A percentile compares a stretch with the other conserved stretches of the same genome.
These are phyloP conservation scores for Mesembrinibis cayennensis DNA, from an alignment of 2,113 vertebrate genomes.

Conservation along the genomic window DNA sequence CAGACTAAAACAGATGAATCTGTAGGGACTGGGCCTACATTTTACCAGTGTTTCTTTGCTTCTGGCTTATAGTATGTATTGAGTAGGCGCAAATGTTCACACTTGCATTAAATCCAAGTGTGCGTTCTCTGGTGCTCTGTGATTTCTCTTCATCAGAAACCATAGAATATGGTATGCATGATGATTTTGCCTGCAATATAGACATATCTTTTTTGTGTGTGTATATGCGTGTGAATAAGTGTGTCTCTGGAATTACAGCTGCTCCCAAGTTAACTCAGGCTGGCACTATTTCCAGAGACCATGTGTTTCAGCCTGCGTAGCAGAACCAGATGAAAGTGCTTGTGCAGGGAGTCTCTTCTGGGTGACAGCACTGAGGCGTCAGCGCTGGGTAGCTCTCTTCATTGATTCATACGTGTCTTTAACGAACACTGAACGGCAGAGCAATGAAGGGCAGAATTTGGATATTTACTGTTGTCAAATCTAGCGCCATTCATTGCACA, in stretches of 20 bases:
- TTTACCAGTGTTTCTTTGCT: neutral
- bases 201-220: neutral
- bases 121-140: neutral
- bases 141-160: neutral
- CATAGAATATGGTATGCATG: rapidly evolving
- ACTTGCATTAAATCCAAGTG: neutral
- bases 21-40: neutral
- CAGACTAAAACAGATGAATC: too few species aligned
- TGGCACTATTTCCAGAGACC: neutral
- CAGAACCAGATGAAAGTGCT: neutral
- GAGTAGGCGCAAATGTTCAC: neutral
- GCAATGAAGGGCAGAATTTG: neutral
- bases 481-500: neutral
- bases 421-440: neutral
- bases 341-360: neutral
- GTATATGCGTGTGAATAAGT: rapidly evolving
- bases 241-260: neutral
- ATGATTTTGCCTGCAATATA: neutral
- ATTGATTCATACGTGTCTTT: neutral
- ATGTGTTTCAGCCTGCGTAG: neutral
- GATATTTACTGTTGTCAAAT: neutral
- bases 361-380: neutral
- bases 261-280: neutral
- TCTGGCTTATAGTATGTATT: neutral
- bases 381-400: neutral